Base-by-base conservation (phyloP, 2,888 invertebrate genomes). In the Stenurella melanura region DNA sequence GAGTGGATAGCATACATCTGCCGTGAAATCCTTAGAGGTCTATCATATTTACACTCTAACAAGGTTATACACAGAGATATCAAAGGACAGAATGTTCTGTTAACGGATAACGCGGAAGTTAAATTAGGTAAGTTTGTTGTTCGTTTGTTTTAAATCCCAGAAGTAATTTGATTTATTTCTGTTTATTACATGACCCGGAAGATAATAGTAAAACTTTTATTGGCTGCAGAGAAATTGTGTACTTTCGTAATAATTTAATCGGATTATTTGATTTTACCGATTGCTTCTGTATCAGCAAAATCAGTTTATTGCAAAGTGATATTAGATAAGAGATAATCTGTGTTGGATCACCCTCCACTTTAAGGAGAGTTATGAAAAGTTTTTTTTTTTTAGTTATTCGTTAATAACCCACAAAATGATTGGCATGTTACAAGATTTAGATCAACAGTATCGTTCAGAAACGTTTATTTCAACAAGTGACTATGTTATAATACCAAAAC, bases 1-100 rank as follows among this genome's bases (percentile, higher is more conserved):
- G 99, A 99, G 91, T 99, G 99, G 99, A 99, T 99, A 89, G 98
- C 99, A 75, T 99, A 99, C 90, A 98, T 99, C 85, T 98, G 98
- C 89, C 93, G 99, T 89, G 96, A 99, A 93, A 96, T 97, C 83
- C 92, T 97, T 81, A 93, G 98, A 88, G 99, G 99, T 84, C 93
- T 99, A 79, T 96, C 97, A 88, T 99, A 99, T 92, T 93, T 99
- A 88, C 99, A 99, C 92, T 95, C 96, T 87, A 98, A 98, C 91
- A 98, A 99, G 93, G 98, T 99, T 83, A 99, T 99, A 88, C 99
- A 99, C 91, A 93, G 99, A 89, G 99, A 99, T 91, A 99, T 99
- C 89, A 99, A 99, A 91, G 98, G 98, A 80, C 99, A 99, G 91
- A 99, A 99, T 92, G 99, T 99, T 84, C 92, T 99, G 83, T 93